These are phyloP conservation scores for Girardia tigrina DNA, from an alignment of 2,888 invertebrate species.

Conservation along the genomic window DNA sequence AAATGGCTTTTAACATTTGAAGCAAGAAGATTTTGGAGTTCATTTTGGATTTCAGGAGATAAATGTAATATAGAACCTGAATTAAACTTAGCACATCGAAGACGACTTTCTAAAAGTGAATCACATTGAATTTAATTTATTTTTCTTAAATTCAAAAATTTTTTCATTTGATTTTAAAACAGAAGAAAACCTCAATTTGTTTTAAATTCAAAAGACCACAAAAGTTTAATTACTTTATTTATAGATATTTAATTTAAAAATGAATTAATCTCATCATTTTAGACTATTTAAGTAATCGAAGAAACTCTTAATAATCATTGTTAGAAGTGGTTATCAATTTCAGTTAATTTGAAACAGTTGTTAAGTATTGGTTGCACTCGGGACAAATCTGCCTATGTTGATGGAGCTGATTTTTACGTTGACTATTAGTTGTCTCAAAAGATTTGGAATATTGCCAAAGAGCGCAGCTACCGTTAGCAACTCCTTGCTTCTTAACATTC, in stretches of 20 bases:
- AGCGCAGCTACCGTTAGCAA: not conserved
- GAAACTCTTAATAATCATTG: conserved; percentile 17
- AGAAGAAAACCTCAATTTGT: no score
- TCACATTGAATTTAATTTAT: no score
- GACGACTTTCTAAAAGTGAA: no score
- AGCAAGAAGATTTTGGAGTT: no score
- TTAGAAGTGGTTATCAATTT: not conserved
- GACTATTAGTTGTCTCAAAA: not conserved
- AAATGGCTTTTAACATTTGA: no score
- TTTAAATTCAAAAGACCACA: not conserved
- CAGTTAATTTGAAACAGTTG: not conserved
- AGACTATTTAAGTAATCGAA: not conserved
- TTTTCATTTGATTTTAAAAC: no score
- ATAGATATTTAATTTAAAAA: not conserved
- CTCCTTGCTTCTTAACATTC: not conserved
- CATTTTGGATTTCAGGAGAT: no score
- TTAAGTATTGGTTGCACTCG: not conserved
- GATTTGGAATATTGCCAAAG: not conserved
- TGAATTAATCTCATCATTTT: conserved; percentile 1
- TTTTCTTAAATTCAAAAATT: no score
- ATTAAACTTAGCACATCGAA: no score
- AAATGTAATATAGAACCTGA: no score
- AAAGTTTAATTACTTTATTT: not conserved
- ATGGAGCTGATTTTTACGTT: not conserved
- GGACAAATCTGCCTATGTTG: not conserved